These are phyloP conservation scores for human (Homo sapiens) DNA, from an alignment of 2,113 vertebrate genomes.

Conservation along the genomic window DNA sequence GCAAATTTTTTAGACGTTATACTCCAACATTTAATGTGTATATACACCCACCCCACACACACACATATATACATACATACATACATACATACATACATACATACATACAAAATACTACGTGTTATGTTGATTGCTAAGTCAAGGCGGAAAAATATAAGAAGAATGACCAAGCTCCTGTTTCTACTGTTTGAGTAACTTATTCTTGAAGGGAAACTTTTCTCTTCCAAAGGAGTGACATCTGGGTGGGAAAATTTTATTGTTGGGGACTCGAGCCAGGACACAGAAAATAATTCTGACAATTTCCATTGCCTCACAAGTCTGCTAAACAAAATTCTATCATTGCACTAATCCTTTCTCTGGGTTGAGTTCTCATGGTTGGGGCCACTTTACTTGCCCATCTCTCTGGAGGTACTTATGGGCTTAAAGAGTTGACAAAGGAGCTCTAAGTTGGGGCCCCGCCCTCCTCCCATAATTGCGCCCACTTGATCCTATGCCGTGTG, in stretches of 20 bases:
- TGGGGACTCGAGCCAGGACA: not conserved
- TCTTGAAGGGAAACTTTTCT: slow-evolving; percentile 27
- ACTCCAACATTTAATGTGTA: not conserved
- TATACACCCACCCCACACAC: fast-evolving
- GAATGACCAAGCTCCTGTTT: not conserved
- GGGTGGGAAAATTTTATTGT: not conserved
- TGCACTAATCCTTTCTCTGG: slow-evolving; percentile 26
- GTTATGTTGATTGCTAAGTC: not conserved
- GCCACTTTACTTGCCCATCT: slow-evolving; percentile 48
- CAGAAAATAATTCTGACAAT: slow-evolving; percentile 2
- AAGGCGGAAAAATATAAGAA: not conserved
- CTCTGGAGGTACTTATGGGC: slow-evolving; percentile 50
- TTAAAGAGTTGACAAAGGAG: slow-evolving; percentile 63
- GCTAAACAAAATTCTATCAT: not conserved
- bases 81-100: not conserved
- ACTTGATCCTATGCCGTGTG: slow-evolving; percentile 47
- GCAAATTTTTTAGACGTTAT: not conserved
- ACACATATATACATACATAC: not conserved
- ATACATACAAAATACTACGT: not conserved
- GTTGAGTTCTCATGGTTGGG: slow-evolving; percentile 58
- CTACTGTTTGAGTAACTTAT: not conserved
- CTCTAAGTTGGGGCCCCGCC: slow-evolving; percentile 52
- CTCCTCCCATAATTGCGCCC: slow-evolving; percentile 51
- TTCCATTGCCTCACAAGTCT: slow-evolving; percentile 56
- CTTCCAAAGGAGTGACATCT: slow-evolving; percentile 19